Base-by-base conservation (phyloP, 2,888 invertebrate species). In the Notodonta ziczac region DNA sequence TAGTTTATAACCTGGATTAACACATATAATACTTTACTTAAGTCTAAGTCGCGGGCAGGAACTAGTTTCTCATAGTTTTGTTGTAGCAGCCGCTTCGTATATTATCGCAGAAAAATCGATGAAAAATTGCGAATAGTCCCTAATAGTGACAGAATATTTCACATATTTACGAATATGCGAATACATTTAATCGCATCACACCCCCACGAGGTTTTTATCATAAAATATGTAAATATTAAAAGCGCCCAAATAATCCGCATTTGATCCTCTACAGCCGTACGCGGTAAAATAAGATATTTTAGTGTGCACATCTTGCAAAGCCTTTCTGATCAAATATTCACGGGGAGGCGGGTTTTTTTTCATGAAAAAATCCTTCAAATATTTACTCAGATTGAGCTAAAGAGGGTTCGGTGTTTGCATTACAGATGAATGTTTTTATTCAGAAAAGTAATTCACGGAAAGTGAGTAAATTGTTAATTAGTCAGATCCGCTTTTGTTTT, bases 241-340 rank as follows among this genome's bases (percentile, higher is more conserved):
- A 82, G 78, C 77, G 61, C 63, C 71, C 74, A 73, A 72, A 81
- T 83, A 82, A 83, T 80, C 82, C 75, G 55, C 59, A 62, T 51
- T 60, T 68, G 68, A 74, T 67, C 71, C 74, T 69, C 70, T 66
- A 70, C 67, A 66, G 63, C 53, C 60, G 62, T 63, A 42, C 57
- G 68, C 69, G 70, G 72, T 72, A 76, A 77, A 75, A 75, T 74
- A 78, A 76, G 72, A 74, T 72, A 76, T 76, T 80, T 78, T 76
- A 76, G 73, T 77, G 75, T 67, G 63, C 65, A 61, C 61, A 53
- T 64, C 63, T 71, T 56, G 63, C 63, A 62, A 62, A 66, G 54
- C 54, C 54, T 52, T 52, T 76, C 77, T 77, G 82, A 86, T 86
- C 78, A 85, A 85, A 84, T 84, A 86, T 86, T 84, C 83, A 79